Evolutionary conservation across 2,888 invertebrate genomes (phyloP).

Genomic region (Lottia scabra): DNA sequence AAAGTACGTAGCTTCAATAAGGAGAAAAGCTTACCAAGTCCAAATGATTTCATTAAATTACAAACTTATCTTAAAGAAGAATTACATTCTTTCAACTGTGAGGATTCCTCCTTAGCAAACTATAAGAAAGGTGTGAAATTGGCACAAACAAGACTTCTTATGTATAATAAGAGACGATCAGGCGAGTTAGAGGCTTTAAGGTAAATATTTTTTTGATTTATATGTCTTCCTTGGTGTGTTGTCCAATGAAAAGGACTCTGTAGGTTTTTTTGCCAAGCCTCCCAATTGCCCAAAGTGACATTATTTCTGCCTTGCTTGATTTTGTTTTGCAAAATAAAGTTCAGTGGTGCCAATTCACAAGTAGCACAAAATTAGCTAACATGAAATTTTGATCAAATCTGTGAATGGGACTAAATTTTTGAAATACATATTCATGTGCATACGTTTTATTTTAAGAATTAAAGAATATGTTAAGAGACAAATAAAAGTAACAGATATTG

Average conservation of each 20-base stretch:
- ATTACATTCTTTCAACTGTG: background rate
- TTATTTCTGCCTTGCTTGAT: no score
- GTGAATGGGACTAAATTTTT: no score
- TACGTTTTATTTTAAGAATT: no score
- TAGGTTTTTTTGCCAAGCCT: no score
- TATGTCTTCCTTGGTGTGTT: no score
- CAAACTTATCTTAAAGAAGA: background rate
- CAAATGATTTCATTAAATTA: background rate
- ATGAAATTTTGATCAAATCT: no score
- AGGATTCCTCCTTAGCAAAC: background rate
- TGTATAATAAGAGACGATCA: background rate
- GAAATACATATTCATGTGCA: no score
- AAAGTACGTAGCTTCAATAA: background rate
- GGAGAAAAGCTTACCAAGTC: background rate
- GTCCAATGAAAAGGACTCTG: no score
- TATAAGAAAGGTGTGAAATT: background rate
- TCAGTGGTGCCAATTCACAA: no score
- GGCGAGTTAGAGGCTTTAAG: background rate
- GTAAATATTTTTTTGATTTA: conserved; percentile 1
- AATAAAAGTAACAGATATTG: background rate
- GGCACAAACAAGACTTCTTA: background rate
- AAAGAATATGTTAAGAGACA: background rate
- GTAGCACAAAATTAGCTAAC: no score
- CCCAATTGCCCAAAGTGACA: no score
- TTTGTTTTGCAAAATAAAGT: no score